A percentile compares a stretch with the other conserved stretches of the same genome.
Evolutionary conservation across 2,888 invertebrate species (phyloP).

Genomic region (Antitype chi): DNA sequence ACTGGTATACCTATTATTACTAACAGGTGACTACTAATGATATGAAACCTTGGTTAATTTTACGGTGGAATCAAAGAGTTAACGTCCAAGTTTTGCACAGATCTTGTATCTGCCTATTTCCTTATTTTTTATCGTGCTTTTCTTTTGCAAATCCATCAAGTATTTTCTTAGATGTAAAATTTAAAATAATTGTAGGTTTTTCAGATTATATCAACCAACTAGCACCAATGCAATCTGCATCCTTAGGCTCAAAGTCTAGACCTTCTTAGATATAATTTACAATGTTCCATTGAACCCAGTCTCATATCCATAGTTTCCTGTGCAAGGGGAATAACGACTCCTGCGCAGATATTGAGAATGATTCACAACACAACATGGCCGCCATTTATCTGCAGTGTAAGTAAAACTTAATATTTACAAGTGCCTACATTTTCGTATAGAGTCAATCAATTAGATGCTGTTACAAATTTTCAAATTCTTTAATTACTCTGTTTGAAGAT

Average conservation of each 20-base stretch:
- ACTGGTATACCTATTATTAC: neutral
- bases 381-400: slow-evolving; percentile 54
- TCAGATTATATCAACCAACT: neutral
- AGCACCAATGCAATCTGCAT: slow-evolving; percentile 22
- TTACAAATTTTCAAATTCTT: neutral
- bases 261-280: slow-evolving; percentile 48
- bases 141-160: neutral
- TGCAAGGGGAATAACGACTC: slow-evolving; percentile 68
- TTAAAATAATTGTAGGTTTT: neutral
- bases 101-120: neutral
- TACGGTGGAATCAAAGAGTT: neutral
- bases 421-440: slow-evolving; percentile 30
- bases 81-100: neutral
- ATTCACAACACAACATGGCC: slow-evolving; percentile 65
- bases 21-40: neutral
- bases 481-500: neutral
- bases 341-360: slow-evolving; percentile 63
- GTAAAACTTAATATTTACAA: slow-evolving; percentile 43
- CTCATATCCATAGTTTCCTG: slow-evolving; percentile 66
- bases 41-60: neutral
- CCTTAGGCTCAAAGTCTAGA: slow-evolving; percentile 31
- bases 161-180: neutral
- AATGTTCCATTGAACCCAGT: slow-evolving; percentile 53
- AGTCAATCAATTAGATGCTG: slow-evolving; percentile 14
- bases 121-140: neutral